phyloP scores from a whole-genome alignment of 1,140 invertebrate species.

The Pseudomyrmex gracilis region DNA sequence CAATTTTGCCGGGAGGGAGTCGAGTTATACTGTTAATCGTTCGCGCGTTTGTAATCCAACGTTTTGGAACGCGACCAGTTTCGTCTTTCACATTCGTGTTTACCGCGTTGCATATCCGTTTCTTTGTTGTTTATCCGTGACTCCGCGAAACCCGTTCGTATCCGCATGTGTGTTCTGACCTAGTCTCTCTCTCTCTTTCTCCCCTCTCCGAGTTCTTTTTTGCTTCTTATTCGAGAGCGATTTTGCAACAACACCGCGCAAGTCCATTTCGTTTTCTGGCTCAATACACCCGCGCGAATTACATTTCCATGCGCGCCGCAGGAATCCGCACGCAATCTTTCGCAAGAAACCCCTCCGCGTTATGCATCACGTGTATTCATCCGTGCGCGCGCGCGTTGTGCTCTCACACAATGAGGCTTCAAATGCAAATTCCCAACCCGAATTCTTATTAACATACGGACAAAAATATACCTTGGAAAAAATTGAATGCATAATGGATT shows the following conservation, averaged over 20 bases:
- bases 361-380: not conserved
- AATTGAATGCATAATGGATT: no score
- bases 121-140: constrained; percentile 42
- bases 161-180: constrained; percentile 43
- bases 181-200: constrained; percentile 29
- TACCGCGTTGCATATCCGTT: constrained; percentile 2
- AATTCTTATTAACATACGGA: not conserved
- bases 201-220: not conserved
- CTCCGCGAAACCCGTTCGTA: constrained; percentile 22
- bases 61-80: constrained; percentile 10
- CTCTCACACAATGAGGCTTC: no score
- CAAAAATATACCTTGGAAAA: not conserved
- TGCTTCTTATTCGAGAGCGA: not conserved
- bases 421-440: not conserved
- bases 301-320: constrained; percentile 1
- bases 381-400: not conserved
- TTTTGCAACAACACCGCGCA: constrained; percentile 29
- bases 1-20: not conserved
- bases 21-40: not conserved
- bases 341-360: not conserved
- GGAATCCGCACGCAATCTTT: not conserved
- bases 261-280: constrained; percentile 34
- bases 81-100: not conserved
- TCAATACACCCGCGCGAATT: constrained; percentile 40
- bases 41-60: not conserved